These are phyloP conservation scores for Echinops telfairi DNA, from an alignment of 2,113 vertebrate species.

Conservation along the genomic window DNA sequence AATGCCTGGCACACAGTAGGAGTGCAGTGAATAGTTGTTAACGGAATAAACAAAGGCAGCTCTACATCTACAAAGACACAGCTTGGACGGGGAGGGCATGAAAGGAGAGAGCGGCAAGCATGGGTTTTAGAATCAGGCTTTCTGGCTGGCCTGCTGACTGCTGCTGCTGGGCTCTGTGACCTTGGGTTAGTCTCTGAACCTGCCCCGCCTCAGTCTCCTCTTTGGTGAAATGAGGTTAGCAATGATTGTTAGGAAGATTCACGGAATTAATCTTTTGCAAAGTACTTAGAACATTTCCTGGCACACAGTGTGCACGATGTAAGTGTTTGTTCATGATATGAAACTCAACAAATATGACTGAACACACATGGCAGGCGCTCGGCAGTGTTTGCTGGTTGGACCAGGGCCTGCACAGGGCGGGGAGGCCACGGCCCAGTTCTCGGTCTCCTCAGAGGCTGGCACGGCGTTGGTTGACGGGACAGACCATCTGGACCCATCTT, in stretches of 20 bases:
- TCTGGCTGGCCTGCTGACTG: background rate
- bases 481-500: background rate
- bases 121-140: accelerated
- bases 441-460: constrained; percentile 4
- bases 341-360: constrained; percentile 6
- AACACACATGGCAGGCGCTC: constrained; percentile 54
- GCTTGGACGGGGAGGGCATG: background rate
- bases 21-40: background rate
- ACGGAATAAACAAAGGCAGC: background rate
- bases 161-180: background rate
- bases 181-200: background rate
- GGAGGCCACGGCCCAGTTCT: background rate
- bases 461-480: background rate
- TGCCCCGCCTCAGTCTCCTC: constrained; percentile 36
- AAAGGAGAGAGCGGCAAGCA: background rate
- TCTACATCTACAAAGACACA: background rate
- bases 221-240: background rate
- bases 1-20: background rate
- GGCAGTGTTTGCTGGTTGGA: background rate
- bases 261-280: constrained; percentile 18
- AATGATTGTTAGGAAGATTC: background rate
- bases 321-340: constrained; percentile 47
- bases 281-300: constrained; percentile 57
- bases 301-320: background rate
- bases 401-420: background rate